These are phyloP conservation scores for Micrasema minimum DNA, from an alignment of 1,140 invertebrate genomes.

Conservation along the genomic window DNA sequence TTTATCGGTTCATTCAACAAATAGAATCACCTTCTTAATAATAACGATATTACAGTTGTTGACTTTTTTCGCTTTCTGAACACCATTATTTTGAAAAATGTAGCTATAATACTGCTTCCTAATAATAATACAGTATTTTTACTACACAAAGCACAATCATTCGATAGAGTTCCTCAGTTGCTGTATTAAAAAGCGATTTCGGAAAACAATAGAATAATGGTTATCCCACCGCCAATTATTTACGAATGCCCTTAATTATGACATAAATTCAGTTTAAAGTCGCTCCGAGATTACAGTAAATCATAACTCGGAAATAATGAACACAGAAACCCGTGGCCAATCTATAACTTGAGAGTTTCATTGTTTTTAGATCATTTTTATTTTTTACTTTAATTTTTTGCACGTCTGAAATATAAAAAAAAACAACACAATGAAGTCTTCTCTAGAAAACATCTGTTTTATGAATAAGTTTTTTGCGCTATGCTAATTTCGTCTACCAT, in stretches of 20 bases:
- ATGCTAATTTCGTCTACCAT: too few species aligned
- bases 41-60: too few species aligned
- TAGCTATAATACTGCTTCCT: not conserved
- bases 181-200: constrained; percentile 29
- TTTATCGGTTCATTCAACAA: too few species aligned
- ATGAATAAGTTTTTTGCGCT: too few species aligned
- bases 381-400: not conserved
- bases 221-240: constrained; percentile 30
- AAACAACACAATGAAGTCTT: too few species aligned
- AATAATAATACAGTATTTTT: not conserved
- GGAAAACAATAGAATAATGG: constrained; percentile 23
- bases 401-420: too few species aligned
- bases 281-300: constrained; percentile 8
- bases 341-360: constrained; percentile 5
- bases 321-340: constrained; percentile 15
- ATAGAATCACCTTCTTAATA: too few species aligned
- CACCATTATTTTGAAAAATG: too few species aligned
- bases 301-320: constrained; percentile 16
- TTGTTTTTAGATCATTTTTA: constrained; percentile 13
- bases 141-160: not conserved
- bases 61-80: too few species aligned
- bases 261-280: constrained; percentile 32
- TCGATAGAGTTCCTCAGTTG: constrained; percentile 2
- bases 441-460: too few species aligned
- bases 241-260: constrained; percentile 32